phyloP scores from a whole-genome alignment of 2,797 vertebrate genomes.

The Siniperca scherzeri region DNA sequence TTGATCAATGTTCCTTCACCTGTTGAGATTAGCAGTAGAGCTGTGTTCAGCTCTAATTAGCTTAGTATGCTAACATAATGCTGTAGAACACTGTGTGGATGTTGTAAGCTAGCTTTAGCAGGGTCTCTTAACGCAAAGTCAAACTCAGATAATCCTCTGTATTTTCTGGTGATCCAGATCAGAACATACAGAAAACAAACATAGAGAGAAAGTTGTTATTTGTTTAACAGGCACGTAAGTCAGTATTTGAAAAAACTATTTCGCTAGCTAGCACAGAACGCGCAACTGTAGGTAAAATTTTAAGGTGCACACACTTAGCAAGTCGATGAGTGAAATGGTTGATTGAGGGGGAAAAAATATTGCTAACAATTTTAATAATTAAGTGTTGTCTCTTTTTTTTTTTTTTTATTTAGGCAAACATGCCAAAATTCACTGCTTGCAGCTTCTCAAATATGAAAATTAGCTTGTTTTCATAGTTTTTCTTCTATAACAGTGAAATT shows the following conservation, averaged over 20 bases:
- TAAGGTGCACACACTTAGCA: too few relatives aligned
- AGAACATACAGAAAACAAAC: neutral
- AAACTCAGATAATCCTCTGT: too few relatives aligned
- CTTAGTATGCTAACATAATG: neutral
- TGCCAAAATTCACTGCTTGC: neutral
- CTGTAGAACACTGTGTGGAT: neutral
- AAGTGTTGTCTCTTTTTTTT: too few relatives aligned
- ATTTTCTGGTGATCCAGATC: neutral
- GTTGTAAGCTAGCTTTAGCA: neutral
- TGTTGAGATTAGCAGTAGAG: neutral
- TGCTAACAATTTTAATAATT: neutral
- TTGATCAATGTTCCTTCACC: constrained; percentile 48
- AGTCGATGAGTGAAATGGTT: too few relatives aligned
- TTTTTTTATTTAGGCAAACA: neutral
- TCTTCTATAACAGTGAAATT: neutral
- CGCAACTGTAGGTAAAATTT: neutral
- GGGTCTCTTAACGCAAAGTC: neutral
- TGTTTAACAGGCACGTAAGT: neutral
- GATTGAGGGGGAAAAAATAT: neutral
- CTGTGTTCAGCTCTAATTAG: neutral
- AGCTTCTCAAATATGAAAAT: neutral
- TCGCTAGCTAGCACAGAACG: neutral
- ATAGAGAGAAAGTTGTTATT: neutral
- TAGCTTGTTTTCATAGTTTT: neutral
- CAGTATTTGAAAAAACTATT: neutral